phyloP scores from a whole-genome alignment of 2,113 vertebrate species.

The Microcebus griseorufus region DNA sequence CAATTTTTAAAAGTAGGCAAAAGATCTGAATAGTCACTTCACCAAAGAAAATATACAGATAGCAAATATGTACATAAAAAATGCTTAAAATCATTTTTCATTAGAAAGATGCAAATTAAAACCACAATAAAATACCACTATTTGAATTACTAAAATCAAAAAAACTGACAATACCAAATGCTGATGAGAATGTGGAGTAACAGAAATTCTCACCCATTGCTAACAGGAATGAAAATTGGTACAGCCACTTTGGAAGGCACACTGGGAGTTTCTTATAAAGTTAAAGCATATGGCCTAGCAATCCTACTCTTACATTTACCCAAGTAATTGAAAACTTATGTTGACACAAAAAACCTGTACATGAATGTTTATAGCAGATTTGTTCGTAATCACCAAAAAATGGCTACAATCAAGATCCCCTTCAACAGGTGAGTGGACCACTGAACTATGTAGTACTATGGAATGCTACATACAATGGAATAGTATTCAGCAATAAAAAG shows the following conservation, averaged over 20 bases:
- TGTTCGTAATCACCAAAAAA: neutral
- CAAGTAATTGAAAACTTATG: neutral
- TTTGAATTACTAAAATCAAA: neutral
- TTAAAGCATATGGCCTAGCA: neutral
- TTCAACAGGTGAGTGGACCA: neutral
- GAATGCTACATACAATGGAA: conserved; percentile 8
- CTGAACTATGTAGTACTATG: neutral
- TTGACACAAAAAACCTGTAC: neutral
- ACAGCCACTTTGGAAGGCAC: neutral
- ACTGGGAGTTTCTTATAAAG: neutral
- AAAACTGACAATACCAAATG: conserved; percentile 8
- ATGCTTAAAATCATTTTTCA: neutral
- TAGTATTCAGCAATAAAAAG: neutral
- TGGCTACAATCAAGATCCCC: neutral
- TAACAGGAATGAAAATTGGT: neutral
- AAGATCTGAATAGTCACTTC: conserved; percentile 26
- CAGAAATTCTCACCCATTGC: neutral
- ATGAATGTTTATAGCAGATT: neutral
- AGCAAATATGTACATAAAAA: neutral
- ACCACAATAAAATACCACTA: neutral
- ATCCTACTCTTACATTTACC: neutral
- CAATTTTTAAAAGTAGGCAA: neutral
- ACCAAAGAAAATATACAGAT: conserved; percentile 21
- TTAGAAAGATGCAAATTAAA: conserved; percentile 28
- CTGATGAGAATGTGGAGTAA: neutral